phyloP scores from a whole-genome alignment of 2,888 invertebrate genomes.

The Petrophora chlorosata region DNA sequence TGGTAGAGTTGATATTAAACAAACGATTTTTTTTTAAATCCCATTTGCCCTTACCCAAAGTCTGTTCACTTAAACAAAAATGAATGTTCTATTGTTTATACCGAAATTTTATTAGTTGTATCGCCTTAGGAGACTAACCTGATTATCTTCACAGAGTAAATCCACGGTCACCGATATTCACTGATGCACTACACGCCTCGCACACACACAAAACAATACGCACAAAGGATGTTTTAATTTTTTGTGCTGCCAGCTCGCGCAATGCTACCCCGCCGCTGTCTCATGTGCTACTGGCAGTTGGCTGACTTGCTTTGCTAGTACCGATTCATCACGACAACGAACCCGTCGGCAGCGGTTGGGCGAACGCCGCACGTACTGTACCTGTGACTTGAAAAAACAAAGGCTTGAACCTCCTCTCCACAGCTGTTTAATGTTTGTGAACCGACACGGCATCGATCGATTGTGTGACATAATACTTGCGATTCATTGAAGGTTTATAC shows the following conservation, averaged over 20 bases:
- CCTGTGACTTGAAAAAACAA: constrained; percentile 62
- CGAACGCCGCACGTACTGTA: constrained; percentile 39
- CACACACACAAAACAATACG: constrained; percentile 48
- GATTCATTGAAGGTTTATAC: not conserved
- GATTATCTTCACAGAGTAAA: constrained; percentile 42
- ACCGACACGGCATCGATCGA: constrained; percentile 67
- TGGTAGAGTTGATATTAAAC: too few relatives aligned
- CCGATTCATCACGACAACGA: constrained; percentile 61
- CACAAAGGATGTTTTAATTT: constrained; percentile 52
- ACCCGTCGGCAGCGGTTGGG: constrained; percentile 41
- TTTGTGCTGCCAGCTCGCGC: constrained; percentile 41
- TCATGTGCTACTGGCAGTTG: constrained; percentile 48
- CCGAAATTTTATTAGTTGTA: too few relatives aligned
- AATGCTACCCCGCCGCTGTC: constrained; percentile 32
- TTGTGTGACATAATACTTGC: constrained; percentile 58
- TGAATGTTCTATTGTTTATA: too few relatives aligned
- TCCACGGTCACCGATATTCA: constrained; percentile 45
- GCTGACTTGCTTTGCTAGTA: constrained; percentile 3
- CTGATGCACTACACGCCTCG: constrained; percentile 45
- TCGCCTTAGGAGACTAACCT: constrained; percentile 44
- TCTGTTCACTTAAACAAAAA: too few relatives aligned
- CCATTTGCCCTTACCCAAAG: too few relatives aligned
- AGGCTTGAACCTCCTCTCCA: constrained; percentile 51
- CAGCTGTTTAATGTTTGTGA: constrained; percentile 81
- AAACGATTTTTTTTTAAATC: too few relatives aligned